These are phyloP conservation scores for Penaeus chinensis DNA, from an alignment of 1,140 invertebrate genomes.

Conservation along the genomic window DNA sequence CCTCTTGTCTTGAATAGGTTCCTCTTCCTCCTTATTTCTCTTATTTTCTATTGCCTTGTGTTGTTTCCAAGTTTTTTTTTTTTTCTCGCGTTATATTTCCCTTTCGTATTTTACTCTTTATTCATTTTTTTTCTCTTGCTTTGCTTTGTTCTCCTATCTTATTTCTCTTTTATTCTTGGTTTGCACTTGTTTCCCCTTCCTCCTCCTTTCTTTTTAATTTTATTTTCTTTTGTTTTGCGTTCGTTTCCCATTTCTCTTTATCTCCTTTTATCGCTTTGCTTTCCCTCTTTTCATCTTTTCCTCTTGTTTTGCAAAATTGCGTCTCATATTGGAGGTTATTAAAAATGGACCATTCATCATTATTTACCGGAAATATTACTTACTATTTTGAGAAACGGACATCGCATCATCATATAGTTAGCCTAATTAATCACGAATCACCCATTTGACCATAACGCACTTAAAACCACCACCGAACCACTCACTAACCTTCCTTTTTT, in stretches of 20 bases:
- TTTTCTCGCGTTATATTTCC: neutral
- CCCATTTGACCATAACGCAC: too few relatives aligned
- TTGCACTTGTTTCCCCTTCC: neutral
- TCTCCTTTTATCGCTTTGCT: neutral
- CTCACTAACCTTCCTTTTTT: neutral
- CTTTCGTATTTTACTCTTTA: constrained; percentile 3
- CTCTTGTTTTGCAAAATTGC: neutral
- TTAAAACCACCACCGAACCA: too few relatives aligned
- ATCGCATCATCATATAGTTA: neutral
- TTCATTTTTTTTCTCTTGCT: neutral
- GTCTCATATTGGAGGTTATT: neutral
- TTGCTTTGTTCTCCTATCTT: neutral
- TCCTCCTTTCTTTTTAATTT: neutral
- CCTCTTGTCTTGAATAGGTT: neutral
- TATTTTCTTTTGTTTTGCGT: neutral
- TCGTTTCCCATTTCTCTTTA: neutral
- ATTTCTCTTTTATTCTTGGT: neutral
- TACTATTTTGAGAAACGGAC: neutral
- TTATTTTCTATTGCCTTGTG: constrained; percentile 5
- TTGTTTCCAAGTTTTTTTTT: constrained; percentile 4
- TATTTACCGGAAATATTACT: neutral
- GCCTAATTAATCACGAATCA: too few relatives aligned
- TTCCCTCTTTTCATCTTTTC: neutral
- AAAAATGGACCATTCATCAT: neutral
- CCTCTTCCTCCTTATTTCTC: constrained; percentile 12